Evolutionary conservation across 2,888 invertebrate species (phyloP).

Genomic region (Nomada goodeniana): DNA sequence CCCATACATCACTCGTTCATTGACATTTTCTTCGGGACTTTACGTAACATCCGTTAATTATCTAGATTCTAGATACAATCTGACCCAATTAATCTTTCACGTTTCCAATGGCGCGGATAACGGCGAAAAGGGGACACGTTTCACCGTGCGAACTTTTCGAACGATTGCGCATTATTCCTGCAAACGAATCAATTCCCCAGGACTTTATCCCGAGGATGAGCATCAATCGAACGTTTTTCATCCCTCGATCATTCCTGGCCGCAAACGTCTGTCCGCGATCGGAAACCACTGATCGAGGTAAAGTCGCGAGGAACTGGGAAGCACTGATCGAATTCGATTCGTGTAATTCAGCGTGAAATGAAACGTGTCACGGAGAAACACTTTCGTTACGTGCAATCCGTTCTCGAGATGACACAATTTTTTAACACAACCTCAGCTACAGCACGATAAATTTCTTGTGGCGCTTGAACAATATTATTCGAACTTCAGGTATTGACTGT

Average conservation of each 20-base stretch:
- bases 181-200: not conserved
- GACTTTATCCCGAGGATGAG: not conserved
- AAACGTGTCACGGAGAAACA: not conserved
- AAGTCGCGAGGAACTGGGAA: constrained; percentile 5
- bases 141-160: constrained; percentile 54
- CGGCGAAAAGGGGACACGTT: constrained; percentile 58
- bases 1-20: constrained; percentile 42
- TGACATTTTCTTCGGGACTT: constrained; percentile 60
- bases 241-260: constrained; percentile 2
- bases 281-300: constrained; percentile 5
- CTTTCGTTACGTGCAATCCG: not conserved
- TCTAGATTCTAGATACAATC: no score
- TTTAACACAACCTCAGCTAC: no score
- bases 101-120: constrained; percentile 4
- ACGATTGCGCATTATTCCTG: constrained; percentile 52
- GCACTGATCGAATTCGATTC: constrained; percentile 21
- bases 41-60: constrained; percentile 56
- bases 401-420: not conserved
- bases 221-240: constrained; percentile 8
- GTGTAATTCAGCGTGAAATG: constrained; percentile 21
- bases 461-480: not conserved
- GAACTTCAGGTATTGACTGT: not conserved
- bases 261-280: constrained; percentile 1
- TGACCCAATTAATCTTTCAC: constrained; percentile 67
- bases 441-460: no score